These are phyloP conservation scores for Halictus quadricinctus DNA, from an alignment of 2,888 invertebrate genomes.

Conservation along the genomic window DNA sequence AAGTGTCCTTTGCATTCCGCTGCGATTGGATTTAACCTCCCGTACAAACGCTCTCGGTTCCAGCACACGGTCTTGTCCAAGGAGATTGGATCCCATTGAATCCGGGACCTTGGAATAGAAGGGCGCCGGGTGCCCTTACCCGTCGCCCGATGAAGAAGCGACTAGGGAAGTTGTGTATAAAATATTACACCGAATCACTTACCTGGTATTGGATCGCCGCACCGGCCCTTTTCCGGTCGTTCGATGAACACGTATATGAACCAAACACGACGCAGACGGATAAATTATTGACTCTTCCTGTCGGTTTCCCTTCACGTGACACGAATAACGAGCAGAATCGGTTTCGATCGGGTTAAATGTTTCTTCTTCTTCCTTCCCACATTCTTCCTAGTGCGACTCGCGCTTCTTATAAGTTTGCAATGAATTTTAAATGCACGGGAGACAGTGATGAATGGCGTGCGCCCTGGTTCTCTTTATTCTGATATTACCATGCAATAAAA, in stretches of 20 bases:
- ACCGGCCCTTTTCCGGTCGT: constrained; percentile 16
- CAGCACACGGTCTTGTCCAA: constrained; percentile 55
- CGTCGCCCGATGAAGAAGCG: constrained; percentile 47
- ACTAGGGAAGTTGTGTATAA: constrained; percentile 42
- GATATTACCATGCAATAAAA: background rate
- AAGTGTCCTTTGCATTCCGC: constrained; percentile 66
- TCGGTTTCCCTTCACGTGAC: background rate
- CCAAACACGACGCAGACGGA: constrained; percentile 11
- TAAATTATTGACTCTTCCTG: constrained; percentile 40
- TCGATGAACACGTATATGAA: constrained; percentile 11
- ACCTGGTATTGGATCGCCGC: constrained; percentile 57
- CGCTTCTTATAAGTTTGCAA: background rate
- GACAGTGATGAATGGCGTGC: background rate
- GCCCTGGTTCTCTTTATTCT: background rate
- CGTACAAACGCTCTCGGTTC: constrained; percentile 51
- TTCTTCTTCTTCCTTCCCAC: background rate
- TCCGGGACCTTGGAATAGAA: constrained; percentile 55
- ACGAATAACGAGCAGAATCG: background rate
- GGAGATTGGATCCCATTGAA: constrained; percentile 72
- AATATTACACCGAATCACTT: constrained; percentile 61
- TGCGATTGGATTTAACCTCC: constrained; percentile 66
- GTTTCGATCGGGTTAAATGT: constrained; percentile 24
- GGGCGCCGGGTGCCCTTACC: constrained; percentile 20
- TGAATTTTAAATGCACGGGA: background rate
- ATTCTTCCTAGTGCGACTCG: background rate